These are phyloP conservation scores for Drymodes brunneopygia DNA, from an alignment of 2,113 vertebrate species.

Conservation along the genomic window DNA sequence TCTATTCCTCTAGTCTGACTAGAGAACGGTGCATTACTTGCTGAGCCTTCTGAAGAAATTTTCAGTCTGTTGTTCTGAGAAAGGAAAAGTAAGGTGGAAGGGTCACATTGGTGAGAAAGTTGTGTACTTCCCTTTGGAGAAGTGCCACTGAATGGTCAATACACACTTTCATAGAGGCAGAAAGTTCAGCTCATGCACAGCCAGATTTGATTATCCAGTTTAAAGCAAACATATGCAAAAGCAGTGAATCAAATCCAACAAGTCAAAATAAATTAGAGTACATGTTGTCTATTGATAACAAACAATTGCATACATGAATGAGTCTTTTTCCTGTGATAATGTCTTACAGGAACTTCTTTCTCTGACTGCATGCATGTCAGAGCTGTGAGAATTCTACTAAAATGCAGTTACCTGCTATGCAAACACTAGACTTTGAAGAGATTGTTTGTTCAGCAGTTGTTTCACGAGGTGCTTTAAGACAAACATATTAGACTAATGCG, in stretches of 20 bases:
- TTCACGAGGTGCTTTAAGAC: background rate
- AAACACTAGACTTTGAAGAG: constrained; percentile 24
- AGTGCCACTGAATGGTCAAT: background rate
- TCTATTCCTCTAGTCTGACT: background rate
- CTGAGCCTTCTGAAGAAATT: background rate
- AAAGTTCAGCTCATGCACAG: background rate
- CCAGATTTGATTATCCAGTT: background rate
- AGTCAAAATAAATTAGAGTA: constrained; percentile 29
- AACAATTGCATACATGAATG: constrained; percentile 9
- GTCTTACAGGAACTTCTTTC: constrained; percentile 33
- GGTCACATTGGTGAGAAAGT: background rate
- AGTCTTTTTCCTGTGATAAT: constrained; percentile 3
- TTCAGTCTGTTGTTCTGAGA: background rate
- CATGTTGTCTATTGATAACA: background rate
- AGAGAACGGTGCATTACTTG: background rate
- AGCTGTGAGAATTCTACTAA: constrained; percentile 13
- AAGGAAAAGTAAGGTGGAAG: background rate
- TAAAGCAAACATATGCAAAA: background rate
- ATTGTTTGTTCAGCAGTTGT: background rate
- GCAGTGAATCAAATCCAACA: constrained; percentile 2
- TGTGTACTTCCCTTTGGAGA: background rate
- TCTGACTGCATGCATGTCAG: background rate
- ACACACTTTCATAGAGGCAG: background rate
- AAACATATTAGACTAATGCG: background rate
- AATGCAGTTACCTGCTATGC: constrained; percentile 9